Percentiles rank a stretch among this genome's conserved stretches.
Evolutionary conservation across 2,113 vertebrate species (phyloP).

Genomic region (Damaliscus lunatus): DNA sequence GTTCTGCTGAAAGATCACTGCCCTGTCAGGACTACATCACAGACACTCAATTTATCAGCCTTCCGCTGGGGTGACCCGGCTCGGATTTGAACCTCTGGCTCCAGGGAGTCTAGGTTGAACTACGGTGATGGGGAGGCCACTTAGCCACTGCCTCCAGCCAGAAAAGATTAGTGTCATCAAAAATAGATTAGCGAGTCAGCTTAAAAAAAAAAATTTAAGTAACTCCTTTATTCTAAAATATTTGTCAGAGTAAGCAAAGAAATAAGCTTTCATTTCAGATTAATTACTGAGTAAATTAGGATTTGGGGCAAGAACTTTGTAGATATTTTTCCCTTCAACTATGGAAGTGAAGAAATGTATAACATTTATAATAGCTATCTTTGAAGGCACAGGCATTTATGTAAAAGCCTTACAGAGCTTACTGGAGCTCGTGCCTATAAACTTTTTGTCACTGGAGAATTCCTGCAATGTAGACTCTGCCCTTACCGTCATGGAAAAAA

Average conservation of each 20-base stretch:
- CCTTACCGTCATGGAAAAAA: not conserved
- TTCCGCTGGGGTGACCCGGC: constrained; percentile 55
- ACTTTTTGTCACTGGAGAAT: constrained; percentile 38
- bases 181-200: constrained; percentile 72
- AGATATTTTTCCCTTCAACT: not conserved
- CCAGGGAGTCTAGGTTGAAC: constrained; percentile 75
- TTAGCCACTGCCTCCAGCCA: constrained; percentile 65
- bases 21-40: constrained; percentile 63
- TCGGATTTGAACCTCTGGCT: constrained; percentile 75
- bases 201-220: constrained; percentile 69
- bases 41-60: constrained; percentile 74
- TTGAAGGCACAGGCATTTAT: constrained; percentile 6
- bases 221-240: constrained; percentile 72
- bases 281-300: constrained; percentile 69
- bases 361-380: constrained; percentile 47
- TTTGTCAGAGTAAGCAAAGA: constrained; percentile 72
- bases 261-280: constrained; percentile 74
- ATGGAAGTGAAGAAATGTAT: constrained; percentile 27
- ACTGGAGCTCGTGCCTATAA: constrained; percentile 12
- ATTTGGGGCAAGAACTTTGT: constrained; percentile 53
- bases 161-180: constrained; percentile 76
- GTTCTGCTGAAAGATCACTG: constrained; percentile 63
- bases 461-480: constrained; percentile 15
- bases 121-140: constrained; percentile 57
- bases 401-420: not conserved